Conservation (phyloP, 2,113 vertebrate genomes). For the Sialia sialis region DNA sequence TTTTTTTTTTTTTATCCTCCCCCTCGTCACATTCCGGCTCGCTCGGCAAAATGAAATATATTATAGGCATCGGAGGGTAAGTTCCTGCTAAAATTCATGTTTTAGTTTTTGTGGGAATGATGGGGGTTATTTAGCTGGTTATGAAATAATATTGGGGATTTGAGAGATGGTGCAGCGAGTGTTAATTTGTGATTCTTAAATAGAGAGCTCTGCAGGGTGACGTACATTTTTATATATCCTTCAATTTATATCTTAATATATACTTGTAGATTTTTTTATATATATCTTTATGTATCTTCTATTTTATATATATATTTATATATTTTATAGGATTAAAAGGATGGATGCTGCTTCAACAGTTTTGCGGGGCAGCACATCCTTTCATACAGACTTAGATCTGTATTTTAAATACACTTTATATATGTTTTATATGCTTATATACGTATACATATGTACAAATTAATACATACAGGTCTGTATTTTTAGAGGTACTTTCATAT, state of each 20-base stretch:
- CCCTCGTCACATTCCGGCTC: not conserved
- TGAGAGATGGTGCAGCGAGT: not conserved
- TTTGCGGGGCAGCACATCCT: not conserved
- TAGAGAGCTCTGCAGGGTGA: not conserved
- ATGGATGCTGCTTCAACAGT: not conserved
- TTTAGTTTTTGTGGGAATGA: fast-evolving
- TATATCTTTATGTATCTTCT: not conserved
- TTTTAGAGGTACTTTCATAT: not conserved
- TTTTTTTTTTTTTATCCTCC: fast-evolving
- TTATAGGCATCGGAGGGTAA: constrained; percentile 94
- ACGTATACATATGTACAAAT: not conserved
- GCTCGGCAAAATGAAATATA: constrained; percentile 79
- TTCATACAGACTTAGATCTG: not conserved
- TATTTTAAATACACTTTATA: not conserved
- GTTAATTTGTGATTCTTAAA: not conserved
- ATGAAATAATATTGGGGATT: fast-evolving
- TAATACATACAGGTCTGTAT: not conserved
- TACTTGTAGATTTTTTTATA: not conserved
- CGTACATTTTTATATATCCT: fast-evolving
- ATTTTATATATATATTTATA: not conserved
- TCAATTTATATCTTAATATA: not conserved
- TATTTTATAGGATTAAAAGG: not conserved
- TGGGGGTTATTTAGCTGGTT: not conserved
- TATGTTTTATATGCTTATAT: not conserved
- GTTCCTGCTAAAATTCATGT: not conserved